Conservation (phyloP, 2,888 invertebrate genomes). For the Limnephilus lunatus region DNA sequence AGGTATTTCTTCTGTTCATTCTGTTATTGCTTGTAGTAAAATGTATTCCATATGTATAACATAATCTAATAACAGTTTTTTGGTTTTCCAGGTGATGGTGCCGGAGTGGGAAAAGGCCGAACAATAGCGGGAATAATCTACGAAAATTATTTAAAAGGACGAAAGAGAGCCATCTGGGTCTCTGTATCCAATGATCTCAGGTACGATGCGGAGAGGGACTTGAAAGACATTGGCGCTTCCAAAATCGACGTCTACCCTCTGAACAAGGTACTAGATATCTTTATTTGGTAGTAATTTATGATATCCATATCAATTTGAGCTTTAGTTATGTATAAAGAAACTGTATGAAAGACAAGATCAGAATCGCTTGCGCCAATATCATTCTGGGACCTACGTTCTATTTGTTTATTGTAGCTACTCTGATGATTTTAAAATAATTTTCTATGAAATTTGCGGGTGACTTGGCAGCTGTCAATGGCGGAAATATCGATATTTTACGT, state of each 20-base stretch:
- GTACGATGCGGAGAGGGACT: slow-evolving; percentile 97
- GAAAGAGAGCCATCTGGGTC: slow-evolving; percentile 98
- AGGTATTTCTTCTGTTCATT: too few species aligned
- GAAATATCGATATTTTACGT: too few species aligned
- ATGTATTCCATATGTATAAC: not conserved
- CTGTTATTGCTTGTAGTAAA: too few species aligned
- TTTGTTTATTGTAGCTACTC: too few species aligned
- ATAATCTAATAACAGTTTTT: not conserved
- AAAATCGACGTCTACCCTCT: slow-evolving; percentile 93
- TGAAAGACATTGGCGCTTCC: slow-evolving; percentile 94
- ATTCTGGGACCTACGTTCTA: too few species aligned
- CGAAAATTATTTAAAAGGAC: slow-evolving; percentile 96
- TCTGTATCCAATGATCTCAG: slow-evolving; percentile 99
- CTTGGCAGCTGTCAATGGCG: too few species aligned
- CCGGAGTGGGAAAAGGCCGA: slow-evolving; percentile 98
- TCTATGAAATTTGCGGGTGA: too few species aligned
- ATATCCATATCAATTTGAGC: not conserved
- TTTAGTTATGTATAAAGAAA: too few species aligned
- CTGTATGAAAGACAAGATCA: too few species aligned
- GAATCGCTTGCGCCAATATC: too few species aligned
- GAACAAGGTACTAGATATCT: slow-evolving; percentile 83
- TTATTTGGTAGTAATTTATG: not conserved
- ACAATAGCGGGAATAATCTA: slow-evolving; percentile 98
- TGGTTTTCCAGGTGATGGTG: slow-evolving; percentile 89
- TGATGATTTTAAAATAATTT: too few species aligned